Conservation (phyloP, 2,113 vertebrate species). For the Panurus biarmicus region DNA sequence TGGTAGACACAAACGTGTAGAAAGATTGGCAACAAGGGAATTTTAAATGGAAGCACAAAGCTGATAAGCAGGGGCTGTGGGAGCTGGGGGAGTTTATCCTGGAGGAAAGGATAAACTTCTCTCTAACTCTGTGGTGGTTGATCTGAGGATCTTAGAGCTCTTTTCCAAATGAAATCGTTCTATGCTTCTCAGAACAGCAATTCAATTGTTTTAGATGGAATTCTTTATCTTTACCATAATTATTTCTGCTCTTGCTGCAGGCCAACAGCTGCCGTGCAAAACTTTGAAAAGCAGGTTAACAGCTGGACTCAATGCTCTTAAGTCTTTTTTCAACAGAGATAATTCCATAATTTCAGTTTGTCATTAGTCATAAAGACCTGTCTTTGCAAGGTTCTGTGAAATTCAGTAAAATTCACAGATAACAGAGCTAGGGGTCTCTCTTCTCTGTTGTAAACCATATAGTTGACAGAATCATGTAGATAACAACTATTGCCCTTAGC, state of each 20-base stretch:
- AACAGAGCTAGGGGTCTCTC: not conserved
- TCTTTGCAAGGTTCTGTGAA: not conserved
- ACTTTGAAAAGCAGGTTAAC: not conserved
- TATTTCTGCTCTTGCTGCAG: not conserved
- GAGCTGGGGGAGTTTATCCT: not conserved
- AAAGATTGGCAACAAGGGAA: not conserved
- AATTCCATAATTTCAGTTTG: not conserved
- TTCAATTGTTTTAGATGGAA: not conserved
- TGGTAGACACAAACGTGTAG: not conserved
- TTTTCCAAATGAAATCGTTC: not conserved
- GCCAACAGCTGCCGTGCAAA: not conserved
- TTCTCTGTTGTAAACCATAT: not conserved
- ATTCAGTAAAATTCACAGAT: not conserved
- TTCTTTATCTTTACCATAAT: not conserved
- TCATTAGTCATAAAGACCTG: not conserved
- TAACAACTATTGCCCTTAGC: not conserved
- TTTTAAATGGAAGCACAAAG: not conserved
- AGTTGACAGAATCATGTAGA: not conserved
- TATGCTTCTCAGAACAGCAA: not conserved
- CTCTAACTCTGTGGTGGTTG: not conserved
- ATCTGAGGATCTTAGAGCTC: not conserved
- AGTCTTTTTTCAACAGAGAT: not conserved
- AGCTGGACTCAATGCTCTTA: not conserved
- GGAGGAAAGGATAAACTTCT: not conserved
- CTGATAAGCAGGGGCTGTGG: fast-evolving